A percentile compares a stretch with the other conserved stretches of the same genome.
Conservation (phyloP, 1,140 invertebrate genomes). For the Drosophila simulans region DNA sequence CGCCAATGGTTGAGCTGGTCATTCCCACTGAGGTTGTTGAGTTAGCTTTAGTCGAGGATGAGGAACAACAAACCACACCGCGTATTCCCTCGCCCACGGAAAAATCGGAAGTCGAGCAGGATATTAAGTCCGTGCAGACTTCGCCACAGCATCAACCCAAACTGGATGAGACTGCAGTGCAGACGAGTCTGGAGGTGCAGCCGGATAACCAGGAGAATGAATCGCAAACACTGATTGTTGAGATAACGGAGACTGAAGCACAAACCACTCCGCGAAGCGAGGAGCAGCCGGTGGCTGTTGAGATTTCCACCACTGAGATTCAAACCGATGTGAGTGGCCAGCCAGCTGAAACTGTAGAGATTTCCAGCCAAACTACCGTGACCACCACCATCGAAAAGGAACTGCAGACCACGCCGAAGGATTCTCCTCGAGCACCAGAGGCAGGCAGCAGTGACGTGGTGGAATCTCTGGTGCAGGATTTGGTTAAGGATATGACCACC, state of each 20-base stretch:
- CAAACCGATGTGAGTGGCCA: conserved; percentile 75
- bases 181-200: conserved; percentile 84
- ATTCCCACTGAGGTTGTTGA: conserved; percentile 87
- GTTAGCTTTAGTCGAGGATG: conserved; percentile 85
- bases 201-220: conserved; percentile 74
- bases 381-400: conserved; percentile 85
- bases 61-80: conserved; percentile 85
- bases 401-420: conserved; percentile 85
- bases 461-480: conserved; percentile 70
- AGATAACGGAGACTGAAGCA: conserved; percentile 74
- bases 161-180: conserved; percentile 83
- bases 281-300: conserved; percentile 18
- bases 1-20: conserved; percentile 85
- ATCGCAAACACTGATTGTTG: conserved; percentile 72
- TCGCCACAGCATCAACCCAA: conserved; percentile 85
- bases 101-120: conserved; percentile 47
- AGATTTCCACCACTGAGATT: conserved; percentile 59
- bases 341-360: conserved; percentile 85
- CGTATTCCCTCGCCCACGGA: conserved; percentile 48
- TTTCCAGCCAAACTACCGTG: conserved; percentile 86
- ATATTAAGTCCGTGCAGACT: conserved; percentile 87
- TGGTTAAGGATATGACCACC: conserved; percentile 82
- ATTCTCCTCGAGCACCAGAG: conserved; percentile 70
- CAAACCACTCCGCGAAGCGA: conserved; percentile 72
- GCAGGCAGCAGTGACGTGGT: conserved; percentile 64